These are phyloP conservation scores for Paedocypris sp. DNA, from an alignment of 2,113 vertebrate genomes.

Conservation along the genomic window DNA sequence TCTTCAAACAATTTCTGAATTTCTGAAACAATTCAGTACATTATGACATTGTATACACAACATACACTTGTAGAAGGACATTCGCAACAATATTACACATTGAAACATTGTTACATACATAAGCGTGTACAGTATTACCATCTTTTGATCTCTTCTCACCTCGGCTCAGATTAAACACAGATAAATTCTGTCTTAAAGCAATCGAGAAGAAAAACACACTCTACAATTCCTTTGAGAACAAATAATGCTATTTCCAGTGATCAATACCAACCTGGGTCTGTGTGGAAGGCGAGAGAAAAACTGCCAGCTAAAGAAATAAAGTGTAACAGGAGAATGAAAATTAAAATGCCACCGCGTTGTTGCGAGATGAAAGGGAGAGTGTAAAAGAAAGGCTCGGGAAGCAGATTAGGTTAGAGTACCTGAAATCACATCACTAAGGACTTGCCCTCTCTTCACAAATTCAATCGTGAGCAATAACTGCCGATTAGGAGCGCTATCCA, in stretches of 20 bases:
- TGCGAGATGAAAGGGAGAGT: conserved; percentile 66
- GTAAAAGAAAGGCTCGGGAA: conserved; percentile 66
- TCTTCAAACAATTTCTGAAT: no score
- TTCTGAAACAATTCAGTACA: neutral
- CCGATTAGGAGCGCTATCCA: conserved; percentile 77
- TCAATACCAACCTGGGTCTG: conserved; percentile 55
- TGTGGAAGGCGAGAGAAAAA: conserved; percentile 44
- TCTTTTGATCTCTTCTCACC: conserved; percentile 30
- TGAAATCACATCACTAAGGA: conserved; percentile 92
- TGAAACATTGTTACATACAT: conserved; percentile 21
- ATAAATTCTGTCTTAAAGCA: conserved; percentile 48
- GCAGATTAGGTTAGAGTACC: conserved; percentile 79
- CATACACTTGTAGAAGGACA: neutral
- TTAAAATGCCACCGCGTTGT: conserved; percentile 83
- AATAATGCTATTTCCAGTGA: conserved; percentile 53
- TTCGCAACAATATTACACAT: conserved; percentile 22
- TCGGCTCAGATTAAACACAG: conserved; percentile 26
- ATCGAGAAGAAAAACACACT: conserved; percentile 39
- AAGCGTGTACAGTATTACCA: conserved; percentile 28
- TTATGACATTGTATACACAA: no score
- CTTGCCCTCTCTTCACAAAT: conserved; percentile 86
- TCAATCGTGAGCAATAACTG: conserved; percentile 92
- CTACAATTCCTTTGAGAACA: conserved; percentile 40
- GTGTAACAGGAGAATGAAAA: conserved; percentile 81
- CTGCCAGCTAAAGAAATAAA: conserved; percentile 54